A percentile compares a stretch with the other conserved stretches of the same genome.
Evolutionary conservation across 2,797 vertebrate genomes (phyloP).

Genomic region (Sorex maritimensis): DNA sequence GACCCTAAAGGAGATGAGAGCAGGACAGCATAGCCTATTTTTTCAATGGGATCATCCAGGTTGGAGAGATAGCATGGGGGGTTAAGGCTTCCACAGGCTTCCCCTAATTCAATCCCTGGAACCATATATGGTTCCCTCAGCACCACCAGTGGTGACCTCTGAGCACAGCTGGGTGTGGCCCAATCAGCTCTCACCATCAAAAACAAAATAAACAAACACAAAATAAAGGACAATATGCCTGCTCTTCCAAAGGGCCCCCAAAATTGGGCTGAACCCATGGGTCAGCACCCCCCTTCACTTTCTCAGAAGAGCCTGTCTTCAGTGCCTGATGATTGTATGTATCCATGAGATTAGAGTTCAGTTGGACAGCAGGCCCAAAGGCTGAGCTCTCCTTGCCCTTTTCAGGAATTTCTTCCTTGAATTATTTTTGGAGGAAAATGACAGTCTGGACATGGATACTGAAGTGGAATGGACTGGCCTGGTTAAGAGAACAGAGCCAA

Average conservation of each 20-base stretch:
- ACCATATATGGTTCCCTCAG: too few species aligned
- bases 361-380: conserved; percentile 86
- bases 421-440: conserved; percentile 85
- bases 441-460: conserved; percentile 83
- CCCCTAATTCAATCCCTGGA: too few species aligned
- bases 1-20: conserved; percentile 70
- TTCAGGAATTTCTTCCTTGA: conserved; percentile 94
- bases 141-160: too few species aligned
- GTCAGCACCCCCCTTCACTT: conserved; percentile 87
- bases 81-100: too few species aligned
- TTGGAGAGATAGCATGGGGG: too few species aligned
- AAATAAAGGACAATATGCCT: not conserved
- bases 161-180: too few species aligned
- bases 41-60: conserved; percentile 56
- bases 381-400: conserved; percentile 91
- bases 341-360: conserved; percentile 87
- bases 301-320: conserved; percentile 83
- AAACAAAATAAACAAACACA: too few species aligned
- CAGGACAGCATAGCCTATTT: conserved; percentile 49
- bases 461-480: conserved; percentile 90
- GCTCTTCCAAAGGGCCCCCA: conserved; percentile 82
- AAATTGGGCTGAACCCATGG: conserved; percentile 83
- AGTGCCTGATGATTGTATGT: conserved; percentile 84
- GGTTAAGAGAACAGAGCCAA: conserved; percentile 90
- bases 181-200: too few species aligned